A percentile compares a stretch with the other conserved stretches of the same genome.
Evolutionary conservation across 1,140 invertebrate species (phyloP).

Genomic region (Octopus sinensis): DNA sequence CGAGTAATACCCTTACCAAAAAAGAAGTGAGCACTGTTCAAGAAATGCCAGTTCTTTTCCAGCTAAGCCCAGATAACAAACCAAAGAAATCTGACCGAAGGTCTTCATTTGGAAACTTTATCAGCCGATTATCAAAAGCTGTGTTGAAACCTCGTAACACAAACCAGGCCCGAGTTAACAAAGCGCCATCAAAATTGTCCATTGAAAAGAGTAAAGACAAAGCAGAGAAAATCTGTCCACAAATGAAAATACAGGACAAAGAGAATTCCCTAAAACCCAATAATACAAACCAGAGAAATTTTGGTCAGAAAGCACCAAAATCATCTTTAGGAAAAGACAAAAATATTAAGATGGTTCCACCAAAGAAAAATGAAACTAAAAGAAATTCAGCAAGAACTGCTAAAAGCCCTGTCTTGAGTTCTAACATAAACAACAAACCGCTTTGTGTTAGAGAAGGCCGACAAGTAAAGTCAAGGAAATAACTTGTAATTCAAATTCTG

Average conservation of each 20-base stretch:
- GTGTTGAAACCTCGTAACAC: slow-evolving; percentile 35
- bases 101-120: slow-evolving; percentile 36
- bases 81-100: slow-evolving; percentile 31
- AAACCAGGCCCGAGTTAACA: background rate
- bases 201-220: background rate
- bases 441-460: no score
- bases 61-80: slow-evolving; percentile 16
- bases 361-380: no score
- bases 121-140: slow-evolving; percentile 35
- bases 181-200: background rate
- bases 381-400: no score
- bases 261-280: background rate
- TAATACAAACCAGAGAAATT: no score
- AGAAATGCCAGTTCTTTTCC: slow-evolving; percentile 25
- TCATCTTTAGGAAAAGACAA: no score
- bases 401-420: no score
- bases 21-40: slow-evolving; percentile 26
- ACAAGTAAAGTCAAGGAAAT: no score
- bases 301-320: no score
- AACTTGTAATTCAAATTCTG: no score
- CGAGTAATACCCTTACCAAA: slow-evolving; percentile 24
- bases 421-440: no score
- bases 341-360: no score
- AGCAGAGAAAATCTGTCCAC: no score
- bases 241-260: background rate